Evolutionary conservation across 2,888 invertebrate species (phyloP), one percentile per base, ranked within the genome.

Genomic region (Dryococelus australis): DNA sequence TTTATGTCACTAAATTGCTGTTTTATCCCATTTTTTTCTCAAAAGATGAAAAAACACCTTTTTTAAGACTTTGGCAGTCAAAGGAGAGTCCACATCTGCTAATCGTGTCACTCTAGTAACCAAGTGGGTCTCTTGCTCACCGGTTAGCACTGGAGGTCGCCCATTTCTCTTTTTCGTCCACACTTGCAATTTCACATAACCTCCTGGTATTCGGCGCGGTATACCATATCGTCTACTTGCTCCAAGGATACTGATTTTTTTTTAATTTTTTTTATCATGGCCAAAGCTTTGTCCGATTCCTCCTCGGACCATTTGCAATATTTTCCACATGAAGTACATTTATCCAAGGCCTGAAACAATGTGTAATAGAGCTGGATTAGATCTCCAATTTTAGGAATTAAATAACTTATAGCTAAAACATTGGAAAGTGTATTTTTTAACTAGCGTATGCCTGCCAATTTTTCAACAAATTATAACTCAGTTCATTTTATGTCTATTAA

Each of bases 1-100:
- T 86, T 79, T 24, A 65, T 86, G 26, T 27, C 28, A 86, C 28
- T 86, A 43, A 79, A 78, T 24, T 47, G 78, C 9, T 79, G 26
- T 35, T 86, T 84, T 24, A 65, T 16, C 8, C 24, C 65, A n/a
- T 65, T 65, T 65, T 35, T 35, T 12, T 83, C 5, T 24, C 28
- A 28, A 43, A 35, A 35, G 43, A 4, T 24, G 27, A 12, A 83
- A 27, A 83, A 0, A 83, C 83, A 35, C 8, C 8, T 83, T 83
- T 83, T 24, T 83, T 43, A 83, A 83, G 24, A 83, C 83, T 43
- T 83, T 35, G 20, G 28, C 35, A 28, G 8, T 83, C 35, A 83
- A 35, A 83, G 83, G 83, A 28, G 35, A 35, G 28, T 35, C 35
- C 35, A 83, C 43, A 43, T 83, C 27, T 20, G 16, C 6, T 27